Evolutionary conservation across 2,888 invertebrate species (phyloP).

Genomic region (Phyto melanocephala): DNA sequence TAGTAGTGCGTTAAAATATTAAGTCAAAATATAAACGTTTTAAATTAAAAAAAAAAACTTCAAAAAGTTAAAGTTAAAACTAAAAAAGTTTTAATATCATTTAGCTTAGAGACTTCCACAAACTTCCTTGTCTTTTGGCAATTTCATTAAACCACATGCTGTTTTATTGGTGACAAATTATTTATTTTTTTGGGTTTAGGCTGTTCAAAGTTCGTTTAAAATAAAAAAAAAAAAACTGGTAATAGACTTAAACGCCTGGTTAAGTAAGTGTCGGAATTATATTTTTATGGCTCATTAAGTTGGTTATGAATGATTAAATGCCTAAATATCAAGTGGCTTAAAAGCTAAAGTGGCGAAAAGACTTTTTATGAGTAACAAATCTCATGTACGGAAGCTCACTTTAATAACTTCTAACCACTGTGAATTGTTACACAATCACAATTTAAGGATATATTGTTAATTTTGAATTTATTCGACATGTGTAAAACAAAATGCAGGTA

Average conservation of each 20-base stretch:
- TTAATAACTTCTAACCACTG: too few species aligned
- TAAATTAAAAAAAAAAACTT: slow-evolving; percentile 28
- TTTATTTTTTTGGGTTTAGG: slow-evolving; percentile 43
- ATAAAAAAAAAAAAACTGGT: not conserved
- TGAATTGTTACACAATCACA: too few species aligned
- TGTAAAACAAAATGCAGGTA: too few species aligned
- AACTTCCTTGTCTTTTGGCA: not conserved
- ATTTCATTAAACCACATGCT: slow-evolving; percentile 2
- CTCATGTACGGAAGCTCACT: too few species aligned
- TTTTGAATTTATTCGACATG: too few species aligned
- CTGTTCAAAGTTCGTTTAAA: too few species aligned
- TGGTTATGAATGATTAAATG: slow-evolving; percentile 26
- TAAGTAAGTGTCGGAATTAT: not conserved
- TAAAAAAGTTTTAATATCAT: too few species aligned
- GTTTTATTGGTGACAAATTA: slow-evolving; percentile 69
- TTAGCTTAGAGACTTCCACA: not conserved
- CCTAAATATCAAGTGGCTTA: slow-evolving; percentile 10
- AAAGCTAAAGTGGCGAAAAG: not conserved
- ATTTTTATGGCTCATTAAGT: slow-evolving; percentile 49
- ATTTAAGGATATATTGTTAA: too few species aligned
- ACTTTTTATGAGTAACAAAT: too few species aligned
- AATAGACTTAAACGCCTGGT: not conserved
- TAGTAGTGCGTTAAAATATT: slow-evolving; percentile 62
- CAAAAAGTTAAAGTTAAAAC: too few species aligned
- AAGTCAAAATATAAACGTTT: not conserved